Evolutionary conservation across 2,888 invertebrate genomes (phyloP).

Genomic region (Andrena dorsata): DNA sequence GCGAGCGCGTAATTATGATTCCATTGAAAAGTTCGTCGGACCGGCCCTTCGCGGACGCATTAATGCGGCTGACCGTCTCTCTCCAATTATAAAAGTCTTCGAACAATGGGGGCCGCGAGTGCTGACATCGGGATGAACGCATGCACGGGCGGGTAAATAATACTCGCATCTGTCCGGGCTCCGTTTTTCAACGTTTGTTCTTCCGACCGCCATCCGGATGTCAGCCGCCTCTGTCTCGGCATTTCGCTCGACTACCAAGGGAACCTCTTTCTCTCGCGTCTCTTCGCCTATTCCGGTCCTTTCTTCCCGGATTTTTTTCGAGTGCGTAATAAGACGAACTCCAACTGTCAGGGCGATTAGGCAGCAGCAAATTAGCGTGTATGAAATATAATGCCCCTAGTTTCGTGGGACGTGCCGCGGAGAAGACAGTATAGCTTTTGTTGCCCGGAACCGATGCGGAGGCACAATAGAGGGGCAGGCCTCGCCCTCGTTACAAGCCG

Average conservation of each 20-base stretch:
- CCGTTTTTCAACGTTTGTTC: conserved; percentile 71
- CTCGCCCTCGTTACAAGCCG: neutral
- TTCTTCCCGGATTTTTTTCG: conserved; percentile 48
- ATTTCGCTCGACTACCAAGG: conserved; percentile 55
- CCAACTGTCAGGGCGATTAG: conserved; percentile 36
- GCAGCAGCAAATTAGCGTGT: conserved; percentile 45
- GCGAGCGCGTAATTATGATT: conserved; percentile 77
- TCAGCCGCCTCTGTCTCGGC: conserved; percentile 63
- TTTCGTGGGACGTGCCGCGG: neutral
- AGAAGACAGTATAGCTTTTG: neutral
- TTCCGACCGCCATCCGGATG: conserved; percentile 69
- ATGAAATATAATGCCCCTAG: conserved; percentile 31
- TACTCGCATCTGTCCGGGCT: conserved; percentile 70
- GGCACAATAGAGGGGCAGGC: conserved; percentile 6
- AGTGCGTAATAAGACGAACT: conserved; percentile 56
- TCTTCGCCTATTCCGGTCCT: conserved; percentile 56
- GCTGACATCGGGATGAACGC: conserved; percentile 70
- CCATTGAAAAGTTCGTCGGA: conserved; percentile 77
- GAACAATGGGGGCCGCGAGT: conserved; percentile 79
- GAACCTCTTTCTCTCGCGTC: conserved; percentile 26
- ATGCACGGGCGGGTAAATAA: conserved; percentile 73
- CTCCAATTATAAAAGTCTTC: conserved; percentile 80
- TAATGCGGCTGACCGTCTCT: conserved; percentile 74
- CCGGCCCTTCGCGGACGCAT: conserved; percentile 65
- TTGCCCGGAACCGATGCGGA: too few relatives aligned